Base-by-base conservation (phyloP, 2,113 vertebrate genomes). In the Zosterops japonicus region DNA sequence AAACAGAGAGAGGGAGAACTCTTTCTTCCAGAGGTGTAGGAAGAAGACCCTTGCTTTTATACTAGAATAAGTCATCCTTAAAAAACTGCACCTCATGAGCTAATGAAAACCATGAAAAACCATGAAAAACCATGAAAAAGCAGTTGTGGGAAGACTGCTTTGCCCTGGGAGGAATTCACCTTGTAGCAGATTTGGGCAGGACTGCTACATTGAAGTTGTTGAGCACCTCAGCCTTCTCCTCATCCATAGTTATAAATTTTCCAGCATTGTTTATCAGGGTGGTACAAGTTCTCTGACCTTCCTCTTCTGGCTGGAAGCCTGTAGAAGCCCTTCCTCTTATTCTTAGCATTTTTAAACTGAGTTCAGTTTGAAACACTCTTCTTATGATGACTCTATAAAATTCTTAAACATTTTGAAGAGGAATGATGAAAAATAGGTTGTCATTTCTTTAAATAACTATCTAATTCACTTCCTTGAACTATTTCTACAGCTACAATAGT, bases 331-430 rank as follows among this genome's bases (percentile, higher is more conserved):
- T 72, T 36, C 4, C 14, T 57, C 25, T 29, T 75, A 18, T 36
- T 63, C 14, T 41, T 64, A 12, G 3, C 21, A 13, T 23, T 65
- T 5, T 36, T 72, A 63, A 57, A 31, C 57, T 83, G 55, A 78
- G n/a, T 78, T 95, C n/a, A 71, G n/a, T 82, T 84, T 86, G 71
- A 86, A 89, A 67, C 16, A 72, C 3, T n/a, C 4, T 79, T 75
- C 83, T 91, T 65, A 77, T 24, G 21, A 69, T 23, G 14, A 63
- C 42, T 49, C 61, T 80, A 49, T 27, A 74, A 83, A 88, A 7
- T n/a, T 81, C 41, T 61, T 57, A 77, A 74, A 59, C 42, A 36
- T 15, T 71, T 74, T 39, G 9, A 65, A 83, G 20, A 67, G 6
- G 35, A 53, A 65, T 36, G 46, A 23, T 87, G 61, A 41, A n/a